Conservation (phyloP, 1,140 invertebrate genomes). For the Cotesia glomerata region DNA sequence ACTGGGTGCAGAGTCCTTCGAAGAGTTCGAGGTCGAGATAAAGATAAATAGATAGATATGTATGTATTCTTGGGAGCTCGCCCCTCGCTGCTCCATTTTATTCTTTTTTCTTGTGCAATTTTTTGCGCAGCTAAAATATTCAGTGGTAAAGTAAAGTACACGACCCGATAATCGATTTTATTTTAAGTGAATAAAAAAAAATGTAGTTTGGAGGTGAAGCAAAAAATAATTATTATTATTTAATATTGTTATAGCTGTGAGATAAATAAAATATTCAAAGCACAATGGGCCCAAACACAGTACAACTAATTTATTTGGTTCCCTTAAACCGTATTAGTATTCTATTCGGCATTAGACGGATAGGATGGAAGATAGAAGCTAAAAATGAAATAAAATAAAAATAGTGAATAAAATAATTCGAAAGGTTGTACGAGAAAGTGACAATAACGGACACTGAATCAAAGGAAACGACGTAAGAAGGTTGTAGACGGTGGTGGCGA, state of each 20-base stretch:
- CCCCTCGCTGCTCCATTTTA: background rate
- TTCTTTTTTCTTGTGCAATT: background rate
- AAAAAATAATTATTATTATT: no score
- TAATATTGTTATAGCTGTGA: no score
- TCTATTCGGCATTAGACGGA: no score
- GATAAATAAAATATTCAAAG: no score
- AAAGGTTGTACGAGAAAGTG: background rate
- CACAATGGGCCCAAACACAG: no score
- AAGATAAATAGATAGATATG: conserved; percentile 6
- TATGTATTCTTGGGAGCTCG: background rate
- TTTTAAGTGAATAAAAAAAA: no score
- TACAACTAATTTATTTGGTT: no score
- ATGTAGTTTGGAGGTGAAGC: no score
- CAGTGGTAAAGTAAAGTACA: no score
- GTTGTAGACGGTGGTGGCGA: background rate
- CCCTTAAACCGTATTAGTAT: no score
- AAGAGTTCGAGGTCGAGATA: conserved; percentile 24
- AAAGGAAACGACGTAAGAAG: background rate
- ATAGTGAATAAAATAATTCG: background rate
- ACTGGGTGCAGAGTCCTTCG: conserved; percentile 11
- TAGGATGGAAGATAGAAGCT: background rate
- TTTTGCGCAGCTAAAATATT: no score
- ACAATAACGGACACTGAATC: background rate
- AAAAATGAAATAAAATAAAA: background rate
- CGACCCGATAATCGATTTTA: no score